Percentiles rank a stretch among this genome's conserved stretches.
phyloP scores from a whole-genome alignment of 2,113 vertebrate species.

The Callipepla californica region DNA sequence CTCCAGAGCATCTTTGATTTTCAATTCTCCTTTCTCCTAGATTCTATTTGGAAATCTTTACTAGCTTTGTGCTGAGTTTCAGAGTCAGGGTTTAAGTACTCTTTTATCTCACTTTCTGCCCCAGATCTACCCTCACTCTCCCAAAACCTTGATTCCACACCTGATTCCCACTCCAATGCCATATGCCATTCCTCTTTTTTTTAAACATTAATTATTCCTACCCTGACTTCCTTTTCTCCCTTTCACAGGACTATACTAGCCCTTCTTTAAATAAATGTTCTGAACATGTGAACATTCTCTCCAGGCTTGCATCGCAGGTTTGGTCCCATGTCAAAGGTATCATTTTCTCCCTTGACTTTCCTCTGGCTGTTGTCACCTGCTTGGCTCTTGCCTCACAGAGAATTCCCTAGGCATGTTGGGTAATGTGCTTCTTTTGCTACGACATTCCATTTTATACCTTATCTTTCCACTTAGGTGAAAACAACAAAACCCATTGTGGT shows the following conservation, averaged over 20 bases:
- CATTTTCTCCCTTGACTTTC: background rate
- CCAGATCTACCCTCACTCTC: background rate
- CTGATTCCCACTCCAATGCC: accelerated
- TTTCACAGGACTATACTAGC: background rate
- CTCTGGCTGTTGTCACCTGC: background rate
- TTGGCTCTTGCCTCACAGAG: accelerated
- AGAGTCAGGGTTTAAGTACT: background rate
- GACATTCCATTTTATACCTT: background rate
- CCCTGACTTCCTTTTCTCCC: background rate
- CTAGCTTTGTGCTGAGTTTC: background rate
- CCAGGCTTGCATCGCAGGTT: background rate
- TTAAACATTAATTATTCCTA: background rate
- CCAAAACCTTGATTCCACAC: accelerated
- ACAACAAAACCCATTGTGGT: accelerated
- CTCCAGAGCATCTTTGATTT: background rate
- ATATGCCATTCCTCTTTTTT: background rate
- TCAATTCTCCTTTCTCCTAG: too few relatives aligned
- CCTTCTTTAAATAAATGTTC: background rate
- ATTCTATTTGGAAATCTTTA: background rate
- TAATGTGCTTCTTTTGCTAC: background rate
- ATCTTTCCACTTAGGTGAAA: background rate
- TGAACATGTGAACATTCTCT: accelerated
- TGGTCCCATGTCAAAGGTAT: background rate
- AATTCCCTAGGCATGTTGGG: too few relatives aligned
- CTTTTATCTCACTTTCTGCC: background rate